phyloP scores from a whole-genome alignment of 2,797 vertebrate genomes.

The Tarsius wallacei region DNA sequence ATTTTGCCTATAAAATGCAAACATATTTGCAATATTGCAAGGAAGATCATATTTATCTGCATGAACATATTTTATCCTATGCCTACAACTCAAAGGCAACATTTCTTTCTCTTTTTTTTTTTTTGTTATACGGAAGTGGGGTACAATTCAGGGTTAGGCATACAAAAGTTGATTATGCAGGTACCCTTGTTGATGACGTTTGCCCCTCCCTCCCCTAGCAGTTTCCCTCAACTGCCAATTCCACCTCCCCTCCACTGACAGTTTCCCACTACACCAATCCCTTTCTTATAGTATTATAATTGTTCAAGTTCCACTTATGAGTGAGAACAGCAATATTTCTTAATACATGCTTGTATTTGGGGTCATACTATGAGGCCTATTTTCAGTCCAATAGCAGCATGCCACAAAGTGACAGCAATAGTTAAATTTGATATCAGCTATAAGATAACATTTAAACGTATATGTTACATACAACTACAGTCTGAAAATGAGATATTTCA shows the following conservation, averaged over 20 bases:
- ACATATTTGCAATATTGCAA: neutral
- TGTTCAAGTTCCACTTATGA: no score
- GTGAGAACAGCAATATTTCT: neutral
- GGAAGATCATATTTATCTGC: neutral
- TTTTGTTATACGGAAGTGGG: no score
- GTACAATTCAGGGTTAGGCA: no score
- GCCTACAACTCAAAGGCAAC: neutral
- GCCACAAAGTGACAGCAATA: neutral
- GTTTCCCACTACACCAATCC: no score
- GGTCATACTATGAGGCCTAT: neutral
- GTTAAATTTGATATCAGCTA: constrained; percentile 12
- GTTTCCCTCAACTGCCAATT: no score
- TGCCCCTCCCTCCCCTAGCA: no score
- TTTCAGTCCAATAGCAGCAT: neutral
- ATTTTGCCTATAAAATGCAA: constrained; percentile 21
- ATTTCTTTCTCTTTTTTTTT: neutral
- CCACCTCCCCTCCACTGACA: no score
- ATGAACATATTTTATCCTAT: neutral
- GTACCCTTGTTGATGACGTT: no score
- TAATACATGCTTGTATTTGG: neutral
- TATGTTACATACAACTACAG: constrained; percentile 38
- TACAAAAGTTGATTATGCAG: no score
- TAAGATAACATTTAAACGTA: constrained; percentile 61
- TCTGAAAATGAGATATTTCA: constrained; percentile 64
- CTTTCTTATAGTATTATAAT: no score